Evolutionary conservation across 2,797 vertebrate species (phyloP), one percentile per base, ranked within the genome.

Genomic region (Ctenosaura bakeri): DNA sequence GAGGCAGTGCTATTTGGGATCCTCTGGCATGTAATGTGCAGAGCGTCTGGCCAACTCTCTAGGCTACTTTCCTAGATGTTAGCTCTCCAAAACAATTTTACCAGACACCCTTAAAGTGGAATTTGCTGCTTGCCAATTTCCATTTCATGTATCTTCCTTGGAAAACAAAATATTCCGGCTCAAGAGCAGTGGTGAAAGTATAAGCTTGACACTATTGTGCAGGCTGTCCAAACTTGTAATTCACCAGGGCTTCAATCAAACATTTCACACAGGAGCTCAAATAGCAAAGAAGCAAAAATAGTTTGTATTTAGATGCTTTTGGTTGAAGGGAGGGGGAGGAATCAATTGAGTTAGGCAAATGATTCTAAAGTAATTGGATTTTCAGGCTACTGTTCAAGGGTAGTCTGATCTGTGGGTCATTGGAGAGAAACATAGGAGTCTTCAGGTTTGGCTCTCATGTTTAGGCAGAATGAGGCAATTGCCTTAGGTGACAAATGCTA

Each of bases 31-130:
- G 77, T 95, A 95, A 35, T 29, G 64, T 66, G 20, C 50, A 87
- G 92, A 92, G 92, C 3, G 93, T 96, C 96, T 97, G 92, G 94
- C 93, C 92, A 96, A 88, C 87, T 94, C 95, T 95, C 89, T 86
- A 94, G 94, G 96, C 96, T 94, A 92, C 94, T 96, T 95, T 97
- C 94, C 95, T 96, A 96, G 96, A 94, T 64, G 89, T 96, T 96
- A 95, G 94, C 0, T 85, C 95, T 97, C 95, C 95, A 97, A 96
- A 96, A 95, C 96, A 97, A 97, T 97, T 97, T 96, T 94, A 96
- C 94, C 94, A 97, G 97, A 97, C 96, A 95, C 95, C 94, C 95
- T 96, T 89, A 96, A 83, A 97, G 92, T 96, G 87, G 93, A 96
- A 93, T 92, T 89, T 46, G 74, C 92, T 93, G 64, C 94, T 95